A percentile compares a stretch with the other conserved stretches of the same genome.
phyloP scores from a whole-genome alignment of 2,888 invertebrate genomes.

The Strigamia transsilvanica region DNA sequence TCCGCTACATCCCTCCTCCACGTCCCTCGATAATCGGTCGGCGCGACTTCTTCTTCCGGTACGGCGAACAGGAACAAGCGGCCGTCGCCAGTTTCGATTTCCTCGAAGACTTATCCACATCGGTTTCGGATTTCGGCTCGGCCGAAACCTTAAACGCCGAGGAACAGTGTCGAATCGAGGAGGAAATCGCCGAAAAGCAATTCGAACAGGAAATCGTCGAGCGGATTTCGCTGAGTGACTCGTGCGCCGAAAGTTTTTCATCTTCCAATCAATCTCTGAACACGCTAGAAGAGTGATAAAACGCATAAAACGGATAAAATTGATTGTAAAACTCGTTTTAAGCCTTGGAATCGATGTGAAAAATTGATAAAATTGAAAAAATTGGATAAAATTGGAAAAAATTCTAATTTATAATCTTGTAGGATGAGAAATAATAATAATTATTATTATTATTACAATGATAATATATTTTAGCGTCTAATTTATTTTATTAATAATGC shows the following conservation, averaged over 20 bases:
- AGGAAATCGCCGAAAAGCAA: background rate
- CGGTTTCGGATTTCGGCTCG: slow-evolving; percentile 55
- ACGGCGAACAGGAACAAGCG: slow-evolving; percentile 78
- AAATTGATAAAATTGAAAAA: no score
- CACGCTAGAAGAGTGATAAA: slow-evolving; percentile 16
- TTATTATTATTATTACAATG: slow-evolving; percentile 37
- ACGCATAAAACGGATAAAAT: no score
- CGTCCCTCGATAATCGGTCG: slow-evolving; percentile 79
- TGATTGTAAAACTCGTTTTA: background rate
- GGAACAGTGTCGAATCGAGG: slow-evolving; percentile 22
- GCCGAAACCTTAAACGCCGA: slow-evolving; percentile 50
- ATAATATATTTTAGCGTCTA: slow-evolving; percentile 44
- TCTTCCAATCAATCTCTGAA: slow-evolving; percentile 55
- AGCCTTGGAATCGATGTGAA: background rate
- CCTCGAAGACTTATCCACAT: slow-evolving; percentile 69
- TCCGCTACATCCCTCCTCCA: slow-evolving; percentile 62
- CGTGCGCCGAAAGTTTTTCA: slow-evolving; percentile 60
- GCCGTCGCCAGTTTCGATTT: slow-evolving; percentile 83
- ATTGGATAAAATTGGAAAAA: background rate
- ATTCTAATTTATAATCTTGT: slow-evolving; percentile 46
- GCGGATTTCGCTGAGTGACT: slow-evolving; percentile 59
- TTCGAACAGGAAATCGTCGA: slow-evolving; percentile 58
- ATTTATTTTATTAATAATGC: slow-evolving; percentile 30
- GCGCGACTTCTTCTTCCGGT: slow-evolving; percentile 79
- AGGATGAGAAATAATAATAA: slow-evolving; percentile 41